Evolutionary conservation across 2,113 vertebrate species (phyloP).

Genomic region (Puntigrus tetrazona): DNA sequence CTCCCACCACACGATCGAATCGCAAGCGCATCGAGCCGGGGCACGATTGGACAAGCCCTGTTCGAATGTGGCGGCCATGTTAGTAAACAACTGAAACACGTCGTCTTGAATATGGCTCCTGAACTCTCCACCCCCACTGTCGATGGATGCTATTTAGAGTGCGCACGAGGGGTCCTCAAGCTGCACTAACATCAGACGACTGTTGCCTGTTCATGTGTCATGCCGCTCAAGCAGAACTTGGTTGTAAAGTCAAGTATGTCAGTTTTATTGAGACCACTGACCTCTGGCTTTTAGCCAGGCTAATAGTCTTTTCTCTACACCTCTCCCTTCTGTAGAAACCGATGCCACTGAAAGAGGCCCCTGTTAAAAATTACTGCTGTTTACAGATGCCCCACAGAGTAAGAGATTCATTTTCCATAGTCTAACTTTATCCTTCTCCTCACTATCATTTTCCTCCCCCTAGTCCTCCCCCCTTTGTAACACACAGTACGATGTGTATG

Average conservation of each 20-base stretch:
- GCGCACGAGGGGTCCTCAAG: slow-evolving; percentile 25
- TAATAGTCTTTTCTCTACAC: slow-evolving; percentile 77
- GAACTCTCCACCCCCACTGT: slow-evolving; percentile 47
- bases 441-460: slow-evolving; percentile 63
- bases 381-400: slow-evolving; percentile 79
- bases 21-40: slow-evolving; percentile 55
- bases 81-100: slow-evolving; percentile 59
- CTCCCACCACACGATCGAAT: slow-evolving; percentile 49
- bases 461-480: slow-evolving; percentile 48
- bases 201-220: slow-evolving; percentile 56
- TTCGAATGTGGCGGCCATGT: slow-evolving; percentile 41
- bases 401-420: slow-evolving; percentile 74
- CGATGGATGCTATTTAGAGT: slow-evolving; percentile 37
- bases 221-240: slow-evolving; percentile 21
- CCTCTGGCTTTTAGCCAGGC: slow-evolving; percentile 41
- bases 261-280: slow-evolving; percentile 43
- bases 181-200: slow-evolving; percentile 42
- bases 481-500: slow-evolving; percentile 52
- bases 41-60: slow-evolving; percentile 66
- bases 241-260: slow-evolving; percentile 28
- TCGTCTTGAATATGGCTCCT: slow-evolving; percentile 56
- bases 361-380: slow-evolving; percentile 80
- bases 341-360: slow-evolving; percentile 76
- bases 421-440: slow-evolving; percentile 74
- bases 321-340: slow-evolving; percentile 75